These are phyloP conservation scores for Anomalospiza imberbis DNA, from an alignment of 2,797 vertebrate genomes.

Conservation along the genomic window DNA sequence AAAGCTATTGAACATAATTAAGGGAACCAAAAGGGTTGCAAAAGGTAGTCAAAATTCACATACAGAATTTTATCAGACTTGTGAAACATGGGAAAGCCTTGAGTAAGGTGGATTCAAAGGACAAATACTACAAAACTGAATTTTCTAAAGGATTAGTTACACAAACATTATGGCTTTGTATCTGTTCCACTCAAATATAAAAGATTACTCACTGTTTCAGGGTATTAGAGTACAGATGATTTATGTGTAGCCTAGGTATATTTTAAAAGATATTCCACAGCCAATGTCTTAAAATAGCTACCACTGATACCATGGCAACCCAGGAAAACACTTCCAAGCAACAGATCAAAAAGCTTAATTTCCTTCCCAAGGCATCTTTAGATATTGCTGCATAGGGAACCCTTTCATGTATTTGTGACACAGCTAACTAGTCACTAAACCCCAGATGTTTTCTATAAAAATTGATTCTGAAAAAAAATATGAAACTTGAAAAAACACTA, in stretches of 20 bases:
- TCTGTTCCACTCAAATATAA: not conserved
- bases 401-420: constrained; percentile 29
- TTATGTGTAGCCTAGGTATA: constrained; percentile 26
- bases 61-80: not conserved
- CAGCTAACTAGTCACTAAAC: not conserved
- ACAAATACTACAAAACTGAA: not conserved
- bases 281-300: not conserved
- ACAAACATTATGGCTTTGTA: not conserved
- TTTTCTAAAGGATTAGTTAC: not conserved
- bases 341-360: constrained; percentile 44
- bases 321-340: constrained; percentile 45
- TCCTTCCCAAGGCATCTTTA: constrained; percentile 30
- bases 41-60: not conserved
- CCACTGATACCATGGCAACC: constrained; percentile 47
- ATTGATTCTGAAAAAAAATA: not conserved
- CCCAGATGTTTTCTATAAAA: constrained; percentile 46
- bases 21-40: not conserved
- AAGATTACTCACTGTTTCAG: constrained; percentile 1
- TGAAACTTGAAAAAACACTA: not conserved
- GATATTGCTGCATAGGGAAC: not conserved
- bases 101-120: not conserved
- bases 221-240: not conserved
- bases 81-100: not conserved
- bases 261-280: constrained; percentile 10
- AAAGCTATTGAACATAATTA: not conserved